Conservation (phyloP, 2,888 invertebrate genomes). For the Nomada goodeniana region DNA sequence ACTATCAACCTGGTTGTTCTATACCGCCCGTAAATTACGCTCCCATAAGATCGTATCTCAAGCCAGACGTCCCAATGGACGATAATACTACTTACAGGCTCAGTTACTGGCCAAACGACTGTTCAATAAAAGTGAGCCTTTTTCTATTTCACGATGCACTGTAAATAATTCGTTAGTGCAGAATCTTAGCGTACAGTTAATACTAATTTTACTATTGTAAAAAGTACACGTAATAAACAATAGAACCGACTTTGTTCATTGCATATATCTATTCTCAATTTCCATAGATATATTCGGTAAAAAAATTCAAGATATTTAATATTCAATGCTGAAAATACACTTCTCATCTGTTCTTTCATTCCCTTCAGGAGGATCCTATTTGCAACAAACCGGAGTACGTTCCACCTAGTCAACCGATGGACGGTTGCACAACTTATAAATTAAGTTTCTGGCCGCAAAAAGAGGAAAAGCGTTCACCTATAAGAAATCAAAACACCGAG, state of each 20-base stretch:
- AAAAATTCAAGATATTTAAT: no score
- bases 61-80: slow-evolving; percentile 86
- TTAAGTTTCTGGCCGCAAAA: slow-evolving; percentile 81
- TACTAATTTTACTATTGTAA: no score
- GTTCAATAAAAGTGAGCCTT: slow-evolving; percentile 66
- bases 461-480: slow-evolving; percentile 69
- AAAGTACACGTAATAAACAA: no score
- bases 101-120: slow-evolving; percentile 85
- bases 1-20: slow-evolving; percentile 85
- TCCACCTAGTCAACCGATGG: slow-evolving; percentile 74
- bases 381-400: slow-evolving; percentile 69
- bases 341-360: not conserved
- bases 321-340: not conserved
- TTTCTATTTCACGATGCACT: not conserved
- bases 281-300: no score
- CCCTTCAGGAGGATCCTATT: slow-evolving; percentile 74
- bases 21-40: slow-evolving; percentile 84
- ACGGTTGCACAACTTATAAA: slow-evolving; percentile 79
- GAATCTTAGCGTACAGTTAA: not conserved
- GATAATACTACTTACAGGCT: slow-evolving; percentile 86
- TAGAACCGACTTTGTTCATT: no score
- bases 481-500: slow-evolving; percentile 63
- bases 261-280: no score
- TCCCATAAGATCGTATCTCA: slow-evolving; percentile 85
- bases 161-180: not conserved